Conservation (phyloP, 2,797 vertebrate species). For the Euphonia xanthogaster region DNA sequence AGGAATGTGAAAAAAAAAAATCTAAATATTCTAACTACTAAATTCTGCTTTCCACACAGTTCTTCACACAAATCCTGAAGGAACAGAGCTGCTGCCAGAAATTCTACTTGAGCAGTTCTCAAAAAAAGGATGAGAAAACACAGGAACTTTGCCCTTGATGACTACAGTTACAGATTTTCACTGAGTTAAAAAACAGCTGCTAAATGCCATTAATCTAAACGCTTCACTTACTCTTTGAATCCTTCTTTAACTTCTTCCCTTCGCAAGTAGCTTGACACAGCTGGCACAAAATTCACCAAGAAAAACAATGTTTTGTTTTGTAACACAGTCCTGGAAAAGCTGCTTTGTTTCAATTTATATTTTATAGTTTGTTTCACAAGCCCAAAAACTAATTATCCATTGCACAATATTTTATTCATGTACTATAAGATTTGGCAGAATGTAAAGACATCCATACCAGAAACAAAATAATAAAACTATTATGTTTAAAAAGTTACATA, state of each 20-base stretch:
- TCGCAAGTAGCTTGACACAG: not conserved
- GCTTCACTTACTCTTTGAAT: not conserved
- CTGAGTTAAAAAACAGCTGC: not conserved
- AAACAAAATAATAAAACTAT: not conserved
- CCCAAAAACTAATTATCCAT: not conserved
- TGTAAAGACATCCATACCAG: not conserved
- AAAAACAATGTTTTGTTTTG: not conserved
- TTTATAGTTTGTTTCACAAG: conserved; percentile 9
- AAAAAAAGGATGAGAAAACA: not conserved
- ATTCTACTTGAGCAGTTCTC: not conserved
- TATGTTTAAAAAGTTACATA: not conserved
- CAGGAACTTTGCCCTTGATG: not conserved
- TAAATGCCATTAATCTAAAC: not conserved
- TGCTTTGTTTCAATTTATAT: not conserved
- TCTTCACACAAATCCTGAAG: not conserved
- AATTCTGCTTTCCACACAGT: not conserved
- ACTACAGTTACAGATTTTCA: not conserved
- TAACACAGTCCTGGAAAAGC: conserved; percentile 1
- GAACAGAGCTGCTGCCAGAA: not conserved
- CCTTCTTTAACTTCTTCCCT: not conserved
- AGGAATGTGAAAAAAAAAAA: not conserved
- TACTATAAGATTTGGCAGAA: not conserved
- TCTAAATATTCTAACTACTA: not conserved
- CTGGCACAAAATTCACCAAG: not conserved
- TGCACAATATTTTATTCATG: not conserved